Conservation (phyloP, 1,140 invertebrate genomes). For the Venturia canescens region DNA sequence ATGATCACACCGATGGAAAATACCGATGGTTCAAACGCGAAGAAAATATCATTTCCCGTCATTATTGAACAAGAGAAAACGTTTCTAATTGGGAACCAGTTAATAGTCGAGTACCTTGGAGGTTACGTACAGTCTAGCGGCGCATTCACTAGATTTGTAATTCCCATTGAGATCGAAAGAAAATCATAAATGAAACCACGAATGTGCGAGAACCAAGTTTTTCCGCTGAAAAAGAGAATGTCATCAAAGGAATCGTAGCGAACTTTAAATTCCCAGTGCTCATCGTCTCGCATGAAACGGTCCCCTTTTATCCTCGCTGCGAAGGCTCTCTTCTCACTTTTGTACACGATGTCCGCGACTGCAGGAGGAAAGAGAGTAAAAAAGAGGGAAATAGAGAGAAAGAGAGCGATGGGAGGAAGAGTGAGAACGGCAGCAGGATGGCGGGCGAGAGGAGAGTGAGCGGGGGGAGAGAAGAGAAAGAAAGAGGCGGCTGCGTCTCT, state of each 20-base stretch:
- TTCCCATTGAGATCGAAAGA: neutral
- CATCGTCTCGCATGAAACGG: neutral
- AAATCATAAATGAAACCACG: neutral
- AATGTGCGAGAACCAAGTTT: neutral
- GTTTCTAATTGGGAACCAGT: too few relatives aligned
- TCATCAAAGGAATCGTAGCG: neutral
- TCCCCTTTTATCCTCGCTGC: neutral
- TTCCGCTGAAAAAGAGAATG: neutral
- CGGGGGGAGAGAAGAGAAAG: neutral
- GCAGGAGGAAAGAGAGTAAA: neutral
- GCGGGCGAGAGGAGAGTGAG: too few relatives aligned
- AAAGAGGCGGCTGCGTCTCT: slow-evolving; percentile 14
- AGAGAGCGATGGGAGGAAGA: neutral
- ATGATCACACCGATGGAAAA: too few relatives aligned
- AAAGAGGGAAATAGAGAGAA: neutral
- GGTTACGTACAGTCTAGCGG: too few relatives aligned
- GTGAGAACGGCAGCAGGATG: too few relatives aligned
- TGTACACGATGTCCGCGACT: slow-evolving; percentile 4
- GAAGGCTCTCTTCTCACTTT: slow-evolving; percentile 14
- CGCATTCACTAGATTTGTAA: too few relatives aligned
- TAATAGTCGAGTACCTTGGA: too few relatives aligned
- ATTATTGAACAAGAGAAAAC: too few relatives aligned
- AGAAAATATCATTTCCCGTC: too few relatives aligned
- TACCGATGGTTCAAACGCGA: too few relatives aligned
- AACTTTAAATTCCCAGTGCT: slow-evolving; percentile 26